Evolutionary conservation across 2,797 vertebrate species (phyloP).

Genomic region (Danio albolineatus): DNA sequence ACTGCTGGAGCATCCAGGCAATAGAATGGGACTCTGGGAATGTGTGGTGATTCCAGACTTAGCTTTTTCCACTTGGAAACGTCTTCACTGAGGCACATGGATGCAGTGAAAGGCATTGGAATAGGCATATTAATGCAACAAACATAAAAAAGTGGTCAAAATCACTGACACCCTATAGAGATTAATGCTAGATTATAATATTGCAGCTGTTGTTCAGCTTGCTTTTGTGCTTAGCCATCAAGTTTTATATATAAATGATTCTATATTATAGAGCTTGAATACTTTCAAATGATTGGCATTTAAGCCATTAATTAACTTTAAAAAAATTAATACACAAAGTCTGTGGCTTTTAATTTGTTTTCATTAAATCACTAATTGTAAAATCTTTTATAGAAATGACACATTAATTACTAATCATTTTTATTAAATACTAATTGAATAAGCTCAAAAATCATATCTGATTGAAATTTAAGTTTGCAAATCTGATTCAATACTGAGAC

Average conservation of each 20-base stretch:
- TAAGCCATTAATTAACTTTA: too few relatives aligned
- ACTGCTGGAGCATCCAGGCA: conserved; percentile 43
- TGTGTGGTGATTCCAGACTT: conserved; percentile 41
- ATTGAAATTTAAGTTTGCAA: too few relatives aligned
- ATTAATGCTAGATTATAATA: not conserved
- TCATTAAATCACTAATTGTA: too few relatives aligned
- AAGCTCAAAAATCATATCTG: too few relatives aligned
- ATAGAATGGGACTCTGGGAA: conserved; percentile 37
- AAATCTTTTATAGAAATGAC: too few relatives aligned
- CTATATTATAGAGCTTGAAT: too few relatives aligned
- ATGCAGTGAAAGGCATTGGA: conserved; percentile 31
- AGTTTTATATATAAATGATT: not conserved
- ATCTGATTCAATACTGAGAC: too few relatives aligned
- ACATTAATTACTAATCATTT: too few relatives aligned
- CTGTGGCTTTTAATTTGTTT: too few relatives aligned
- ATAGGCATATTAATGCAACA: conserved; percentile 6
- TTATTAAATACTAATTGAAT: too few relatives aligned
- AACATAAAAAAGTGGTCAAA: not conserved
- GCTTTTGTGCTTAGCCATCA: not conserved
- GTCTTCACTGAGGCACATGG: conserved; percentile 25
- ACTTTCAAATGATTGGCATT: too few relatives aligned
- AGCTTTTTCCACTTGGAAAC: conserved; percentile 46
- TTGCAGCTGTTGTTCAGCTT: not conserved
- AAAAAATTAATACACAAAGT: not conserved
- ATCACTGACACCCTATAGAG: not conserved